A percentile compares a stretch with the other conserved stretches of the same genome.
These are phyloP conservation scores for Agrochola lota DNA, from an alignment of 2,888 invertebrate species.

Conservation along the genomic window DNA sequence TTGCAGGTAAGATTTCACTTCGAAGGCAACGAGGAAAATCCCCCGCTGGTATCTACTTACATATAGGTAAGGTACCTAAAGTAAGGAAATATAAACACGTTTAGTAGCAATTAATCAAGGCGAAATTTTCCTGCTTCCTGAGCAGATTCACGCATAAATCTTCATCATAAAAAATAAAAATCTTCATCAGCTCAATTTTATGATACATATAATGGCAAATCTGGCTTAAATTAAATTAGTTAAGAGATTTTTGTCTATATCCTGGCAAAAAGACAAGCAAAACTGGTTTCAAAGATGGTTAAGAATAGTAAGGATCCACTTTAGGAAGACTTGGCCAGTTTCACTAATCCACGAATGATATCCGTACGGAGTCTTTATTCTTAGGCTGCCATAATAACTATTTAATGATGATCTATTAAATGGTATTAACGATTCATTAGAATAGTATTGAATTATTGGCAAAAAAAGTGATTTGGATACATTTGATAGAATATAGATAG, in stretches of 20 bases:
- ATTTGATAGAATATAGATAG: not conserved
- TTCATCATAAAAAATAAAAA: not conserved
- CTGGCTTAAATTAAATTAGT: not conserved
- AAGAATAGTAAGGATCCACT: not conserved
- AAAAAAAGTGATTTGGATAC: too few species aligned
- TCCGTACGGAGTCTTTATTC: not conserved
- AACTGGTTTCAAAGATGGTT: not conserved
- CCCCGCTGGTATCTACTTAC: not conserved
- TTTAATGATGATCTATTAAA: not conserved
- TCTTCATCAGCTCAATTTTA: not conserved
- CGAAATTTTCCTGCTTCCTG: slow-evolving; percentile 26
- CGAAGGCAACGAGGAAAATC: slow-evolving; percentile 29
- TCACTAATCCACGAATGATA: not conserved
- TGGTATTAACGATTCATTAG: not conserved
- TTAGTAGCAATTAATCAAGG: slow-evolving; percentile 19
- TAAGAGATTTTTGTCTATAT: not conserved
- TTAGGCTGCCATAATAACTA: not conserved
- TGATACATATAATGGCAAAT: not conserved
- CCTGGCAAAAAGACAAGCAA: not conserved
- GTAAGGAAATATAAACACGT: slow-evolving; percentile 53
- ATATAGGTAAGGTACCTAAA: slow-evolving; percentile 10
- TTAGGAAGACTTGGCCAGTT: not conserved
- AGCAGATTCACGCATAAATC: slow-evolving; percentile 6
- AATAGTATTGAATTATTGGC: not conserved
- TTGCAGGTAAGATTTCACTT: slow-evolving; percentile 81